These are phyloP conservation scores for Drosophila pandora DNA, from an alignment of 1,140 invertebrate species.

Conservation along the genomic window DNA sequence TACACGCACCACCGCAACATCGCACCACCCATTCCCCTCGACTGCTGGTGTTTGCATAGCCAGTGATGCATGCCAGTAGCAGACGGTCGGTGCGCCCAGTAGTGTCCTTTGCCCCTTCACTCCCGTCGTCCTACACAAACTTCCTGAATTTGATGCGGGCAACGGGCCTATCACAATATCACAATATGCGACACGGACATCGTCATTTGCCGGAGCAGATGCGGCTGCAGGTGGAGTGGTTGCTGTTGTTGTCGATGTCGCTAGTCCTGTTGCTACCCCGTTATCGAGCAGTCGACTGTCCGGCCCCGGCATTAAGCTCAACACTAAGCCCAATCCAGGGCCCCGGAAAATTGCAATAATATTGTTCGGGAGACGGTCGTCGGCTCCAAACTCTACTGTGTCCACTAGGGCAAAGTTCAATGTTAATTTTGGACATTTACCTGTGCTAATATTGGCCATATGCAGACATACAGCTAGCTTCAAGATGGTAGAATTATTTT, in stretches of 20 bases:
- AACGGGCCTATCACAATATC: slow-evolving; percentile 48
- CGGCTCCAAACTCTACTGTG: slow-evolving; percentile 23
- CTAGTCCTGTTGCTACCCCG: slow-evolving; percentile 34
- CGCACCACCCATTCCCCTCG: neutral
- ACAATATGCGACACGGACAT: slow-evolving; percentile 48
- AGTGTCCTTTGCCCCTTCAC: neutral
- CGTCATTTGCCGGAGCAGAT: slow-evolving; percentile 36
- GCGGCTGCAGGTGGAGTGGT: slow-evolving; percentile 28
- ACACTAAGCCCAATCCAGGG: slow-evolving; percentile 57
- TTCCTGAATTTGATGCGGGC: slow-evolving; percentile 47
- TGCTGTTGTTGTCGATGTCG: slow-evolving; percentile 21
- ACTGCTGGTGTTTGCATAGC: slow-evolving; percentile 50
- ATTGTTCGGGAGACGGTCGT: slow-evolving; percentile 56
- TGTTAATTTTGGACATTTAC: slow-evolving; percentile 81
- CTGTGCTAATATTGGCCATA: slow-evolving; percentile 72
- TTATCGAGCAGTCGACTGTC: slow-evolving; percentile 56
- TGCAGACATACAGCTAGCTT: slow-evolving; percentile 30
- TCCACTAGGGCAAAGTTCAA: slow-evolving; percentile 67
- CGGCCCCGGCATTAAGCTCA: slow-evolving; percentile 60
- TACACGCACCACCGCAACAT: slow-evolving; percentile 19
- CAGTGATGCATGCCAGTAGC: slow-evolving; percentile 66
- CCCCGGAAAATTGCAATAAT: slow-evolving; percentile 77
- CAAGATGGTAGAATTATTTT: neutral
- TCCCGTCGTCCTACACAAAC: slow-evolving; percentile 12
- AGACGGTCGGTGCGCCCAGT: slow-evolving; percentile 16